Evolutionary conservation across 2,888 invertebrate species (phyloP).

Genomic region (Eubasilissa splendida): DNA sequence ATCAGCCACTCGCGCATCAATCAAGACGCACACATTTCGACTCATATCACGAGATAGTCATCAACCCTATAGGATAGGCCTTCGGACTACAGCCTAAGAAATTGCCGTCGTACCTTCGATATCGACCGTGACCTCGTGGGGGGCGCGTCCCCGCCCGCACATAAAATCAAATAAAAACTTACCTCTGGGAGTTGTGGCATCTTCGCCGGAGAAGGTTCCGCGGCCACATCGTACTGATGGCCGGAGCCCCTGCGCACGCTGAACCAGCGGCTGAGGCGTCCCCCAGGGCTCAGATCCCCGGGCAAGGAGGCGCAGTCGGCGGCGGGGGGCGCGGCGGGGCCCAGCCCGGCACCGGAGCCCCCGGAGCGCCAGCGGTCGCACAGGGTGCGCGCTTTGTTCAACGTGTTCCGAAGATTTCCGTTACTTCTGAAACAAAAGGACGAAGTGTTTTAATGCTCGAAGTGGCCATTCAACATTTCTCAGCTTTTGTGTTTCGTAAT

Average conservation of each 20-base stretch:
- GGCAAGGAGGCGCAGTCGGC: conserved; percentile 66
- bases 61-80: too few relatives aligned
- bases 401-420: conserved; percentile 84
- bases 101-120: too few relatives aligned
- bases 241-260: conserved; percentile 87
- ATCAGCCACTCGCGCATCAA: too few relatives aligned
- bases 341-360: conserved; percentile 63
- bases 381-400: conserved; percentile 86
- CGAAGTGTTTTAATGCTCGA: background rate
- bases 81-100: too few relatives aligned
- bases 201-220: conserved; percentile 69
- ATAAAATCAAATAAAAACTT: conserved; percentile 58
- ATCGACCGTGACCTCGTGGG: too few relatives aligned
- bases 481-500: background rate
- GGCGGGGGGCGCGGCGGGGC: conserved; percentile 60
- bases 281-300: conserved; percentile 77
- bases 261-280: conserved; percentile 90
- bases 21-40: too few relatives aligned
- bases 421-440: conserved; percentile 73
- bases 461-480: background rate
- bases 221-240: conserved; percentile 85
- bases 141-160: too few relatives aligned
- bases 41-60: too few relatives aligned
- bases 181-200: conserved; percentile 90
- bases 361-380: conserved; percentile 84